These are phyloP conservation scores for Tenthredo notha DNA, from an alignment of 2,888 invertebrate genomes.

Conservation along the genomic window DNA sequence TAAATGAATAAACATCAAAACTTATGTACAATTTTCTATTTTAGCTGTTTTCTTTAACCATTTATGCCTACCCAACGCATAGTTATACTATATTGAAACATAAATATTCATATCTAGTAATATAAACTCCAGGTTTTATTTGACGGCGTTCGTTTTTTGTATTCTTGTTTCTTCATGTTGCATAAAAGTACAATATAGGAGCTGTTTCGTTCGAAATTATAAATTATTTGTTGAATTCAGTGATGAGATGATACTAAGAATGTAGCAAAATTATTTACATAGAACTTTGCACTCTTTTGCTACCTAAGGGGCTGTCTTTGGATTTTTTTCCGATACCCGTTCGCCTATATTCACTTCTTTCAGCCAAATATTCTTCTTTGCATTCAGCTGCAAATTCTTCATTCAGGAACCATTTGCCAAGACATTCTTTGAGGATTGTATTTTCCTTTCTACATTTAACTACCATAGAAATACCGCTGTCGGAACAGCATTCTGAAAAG, in stretches of 20 bases:
- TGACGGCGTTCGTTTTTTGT: not conserved
- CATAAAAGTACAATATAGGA: not conserved
- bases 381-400: slow-evolving; percentile 87
- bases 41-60: not conserved
- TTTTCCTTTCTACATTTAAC: slow-evolving; percentile 88
- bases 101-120: slow-evolving; percentile 15
- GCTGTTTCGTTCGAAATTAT: not conserved
- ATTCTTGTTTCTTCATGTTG: not conserved
- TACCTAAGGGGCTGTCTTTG: slow-evolving; percentile 54
- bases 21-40: slow-evolving; percentile 14
- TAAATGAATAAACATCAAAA: not conserved
- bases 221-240: not conserved
- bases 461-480: slow-evolving; percentile 85
- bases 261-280: slow-evolving; percentile 4
- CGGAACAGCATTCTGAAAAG: slow-evolving; percentile 84
- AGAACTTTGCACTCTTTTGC: not conserved
- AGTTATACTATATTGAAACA: slow-evolving; percentile 16
- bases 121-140: not conserved
- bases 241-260: not conserved
- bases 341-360: slow-evolving; percentile 89
- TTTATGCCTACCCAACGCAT: not conserved
- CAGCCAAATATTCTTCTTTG: slow-evolving; percentile 88
- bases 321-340: slow-evolving; percentile 87
- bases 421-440: slow-evolving; percentile 84
- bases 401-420: slow-evolving; percentile 88